Percentiles rank a stretch among this genome's conserved stretches.
Evolutionary conservation across 2,113 vertebrate genomes (phyloP).

Genomic region (Agelaius tricolor): DNA sequence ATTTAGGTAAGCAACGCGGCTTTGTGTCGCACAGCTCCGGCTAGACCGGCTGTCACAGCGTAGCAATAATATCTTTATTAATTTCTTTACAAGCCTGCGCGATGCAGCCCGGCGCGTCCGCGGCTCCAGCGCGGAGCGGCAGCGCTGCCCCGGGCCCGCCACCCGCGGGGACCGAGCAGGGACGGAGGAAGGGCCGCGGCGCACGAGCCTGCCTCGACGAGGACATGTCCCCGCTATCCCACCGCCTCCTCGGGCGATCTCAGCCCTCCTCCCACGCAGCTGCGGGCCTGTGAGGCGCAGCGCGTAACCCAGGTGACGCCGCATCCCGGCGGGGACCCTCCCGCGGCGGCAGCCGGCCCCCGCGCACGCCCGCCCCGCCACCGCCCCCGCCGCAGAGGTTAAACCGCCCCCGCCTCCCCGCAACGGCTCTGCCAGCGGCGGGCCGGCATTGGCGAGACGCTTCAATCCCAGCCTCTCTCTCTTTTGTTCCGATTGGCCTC

Average conservation of each 20-base stretch:
- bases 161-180: neutral
- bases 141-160: neutral
- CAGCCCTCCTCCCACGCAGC: neutral
- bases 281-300: neutral
- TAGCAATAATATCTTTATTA: neutral
- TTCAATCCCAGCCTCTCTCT: neutral
- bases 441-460: neutral
- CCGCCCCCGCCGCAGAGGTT: neutral
- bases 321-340: slow-evolving; percentile 12
- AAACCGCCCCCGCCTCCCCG: neutral
- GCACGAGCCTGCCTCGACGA: neutral
- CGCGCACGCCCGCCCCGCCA: neutral
- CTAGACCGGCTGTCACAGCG: neutral
- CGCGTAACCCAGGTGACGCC: slow-evolving; percentile 30
- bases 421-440: neutral
- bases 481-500: neutral
- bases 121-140: neutral
- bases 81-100: neutral
- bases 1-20: neutral
- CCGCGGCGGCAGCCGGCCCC: neutral
- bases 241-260: neutral
- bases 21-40: neutral
- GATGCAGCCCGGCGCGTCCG: neutral
- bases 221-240: neutral
- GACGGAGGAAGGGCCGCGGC: too few species aligned